Base-by-base conservation (phyloP, 2,888 invertebrate species). In the Deilephila porcellus region DNA sequence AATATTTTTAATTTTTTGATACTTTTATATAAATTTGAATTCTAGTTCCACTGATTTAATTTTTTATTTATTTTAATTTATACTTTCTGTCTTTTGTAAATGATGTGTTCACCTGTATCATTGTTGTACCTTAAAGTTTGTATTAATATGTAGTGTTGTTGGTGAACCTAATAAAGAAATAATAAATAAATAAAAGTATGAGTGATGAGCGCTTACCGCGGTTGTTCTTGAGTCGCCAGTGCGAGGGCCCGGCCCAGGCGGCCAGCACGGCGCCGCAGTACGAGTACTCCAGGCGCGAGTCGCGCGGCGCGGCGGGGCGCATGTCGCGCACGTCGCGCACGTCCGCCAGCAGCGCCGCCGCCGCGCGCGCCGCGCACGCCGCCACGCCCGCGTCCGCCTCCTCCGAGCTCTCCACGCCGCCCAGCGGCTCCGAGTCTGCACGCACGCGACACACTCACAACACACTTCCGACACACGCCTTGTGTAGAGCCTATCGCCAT, bases 221-320 rank as follows among this genome's bases (percentile, higher is more conserved):
- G 81, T 92, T 91, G 80, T 95, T 95, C 84, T 95, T 96, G 63
- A 97, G 95, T 81, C 97, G 97, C 98, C 98, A 98, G 90, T 98
- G 97, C 64, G 96, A 94, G 52, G 98, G 98, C 0, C 98, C 98
- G 32, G 97, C 97, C 98, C 98, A 98, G 79, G 96, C 94, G 78
- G 89, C 87, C 84, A 87, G 95, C 86, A 94, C 95, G 88, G 96
- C 95, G 19, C 89, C 90, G 86, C 95, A 91, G 91, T 97, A 97
- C 0, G 97, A 97, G 90, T 97, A 97, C 89, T 97, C 97, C 63
- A 96, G 94, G 19, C 91, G 92, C 56, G 95, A 88, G 82, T 93
- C 94, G 20, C 80, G 83, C 67, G 94, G 88, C 75, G 90, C 93
- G 37, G 87, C 87, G 1, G 96, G 96, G 20, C 96, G 93, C 88